These are phyloP conservation scores for Palythoa caribaeorum DNA, from an alignment of 92 coral and sea anemone genomes.

Conservation along the genomic window DNA sequence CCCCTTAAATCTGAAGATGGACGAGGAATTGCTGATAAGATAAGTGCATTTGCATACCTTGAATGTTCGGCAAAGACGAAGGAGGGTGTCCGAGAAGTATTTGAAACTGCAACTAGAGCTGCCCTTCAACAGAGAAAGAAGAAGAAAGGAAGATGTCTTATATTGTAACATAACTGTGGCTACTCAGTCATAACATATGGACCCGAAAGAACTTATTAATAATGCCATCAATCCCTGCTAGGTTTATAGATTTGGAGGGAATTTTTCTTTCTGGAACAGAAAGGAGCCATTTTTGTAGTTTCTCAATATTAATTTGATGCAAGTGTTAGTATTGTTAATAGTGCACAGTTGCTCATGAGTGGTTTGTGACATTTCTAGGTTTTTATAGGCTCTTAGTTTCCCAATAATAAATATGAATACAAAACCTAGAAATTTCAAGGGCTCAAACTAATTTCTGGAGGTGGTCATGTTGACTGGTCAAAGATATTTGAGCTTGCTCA, in stretches of 20 bases:
- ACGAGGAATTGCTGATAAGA: conserved; percentile 77
- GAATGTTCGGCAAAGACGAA: conserved; percentile 99
- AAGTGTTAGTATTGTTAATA: conserved; percentile 65
- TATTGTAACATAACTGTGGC: conserved; percentile 71
- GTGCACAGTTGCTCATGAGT: conserved; percentile 40
- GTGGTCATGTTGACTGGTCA: too few species aligned
- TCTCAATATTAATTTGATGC: conserved; percentile 69
- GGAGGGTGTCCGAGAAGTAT: conserved; percentile 92
- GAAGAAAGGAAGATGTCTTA: conserved; percentile 75
- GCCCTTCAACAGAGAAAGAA: conserved; percentile 88
- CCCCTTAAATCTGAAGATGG: conserved; percentile 93
- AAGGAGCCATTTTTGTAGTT: conserved; percentile 59
- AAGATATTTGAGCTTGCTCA: too few species aligned
- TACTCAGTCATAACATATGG: background rate
- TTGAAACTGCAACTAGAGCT: conserved; percentile 91
- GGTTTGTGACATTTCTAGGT: conserved; percentile 12
- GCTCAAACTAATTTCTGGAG: too few species aligned
- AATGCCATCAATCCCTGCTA: conserved; percentile 1
- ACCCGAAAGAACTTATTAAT: conserved; percentile 4
- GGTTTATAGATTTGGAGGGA: conserved; percentile 1
- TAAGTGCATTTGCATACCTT: conserved; percentile 83
- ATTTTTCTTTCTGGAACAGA: conserved; percentile 51
- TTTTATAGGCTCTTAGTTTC: conserved; percentile 4
- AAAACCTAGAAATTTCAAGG: conserved; percentile 13
- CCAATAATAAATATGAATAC: background rate